Evolutionary conservation across 1,140 invertebrate genomes (phyloP).

Genomic region (Penaeus vannamei): DNA sequence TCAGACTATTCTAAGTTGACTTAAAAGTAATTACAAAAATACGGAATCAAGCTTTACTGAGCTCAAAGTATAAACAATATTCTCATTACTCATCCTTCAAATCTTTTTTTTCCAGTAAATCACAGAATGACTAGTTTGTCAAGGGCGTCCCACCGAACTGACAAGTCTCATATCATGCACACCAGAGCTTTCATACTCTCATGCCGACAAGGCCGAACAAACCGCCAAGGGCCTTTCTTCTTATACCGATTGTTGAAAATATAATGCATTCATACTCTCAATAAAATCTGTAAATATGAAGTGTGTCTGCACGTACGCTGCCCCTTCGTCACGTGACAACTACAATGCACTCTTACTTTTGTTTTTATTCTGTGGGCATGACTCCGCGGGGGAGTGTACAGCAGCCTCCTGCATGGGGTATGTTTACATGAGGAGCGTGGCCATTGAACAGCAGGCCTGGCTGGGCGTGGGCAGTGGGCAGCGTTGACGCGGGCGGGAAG

Average conservation of each 20-base stretch:
- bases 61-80: conserved; percentile 66
- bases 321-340: conserved; percentile 20
- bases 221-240: conserved; percentile 30
- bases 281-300: conserved; percentile 47
- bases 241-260: conserved; percentile 57
- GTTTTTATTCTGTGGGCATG: background rate
- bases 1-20: conserved; percentile 63
- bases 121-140: conserved; percentile 67
- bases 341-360: conserved; percentile 31
- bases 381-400: conserved; percentile 2
- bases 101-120: conserved; percentile 59
- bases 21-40: conserved; percentile 67
- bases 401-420: too few relatives aligned
- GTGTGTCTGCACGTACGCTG: conserved; percentile 44
- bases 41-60: conserved; percentile 65
- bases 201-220: conserved; percentile 13
- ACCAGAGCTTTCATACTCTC: background rate
- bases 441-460: too few relatives aligned
- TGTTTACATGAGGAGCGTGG: too few relatives aligned
- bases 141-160: conserved; percentile 58
- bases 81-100: conserved; percentile 58
- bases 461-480: too few relatives aligned
- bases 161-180: conserved; percentile 56
- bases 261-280: conserved; percentile 47
- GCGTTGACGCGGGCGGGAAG: too few relatives aligned